Base-by-base conservation (phyloP, 2,113 vertebrate species). In the Hymenochirus boettgeri region DNA sequence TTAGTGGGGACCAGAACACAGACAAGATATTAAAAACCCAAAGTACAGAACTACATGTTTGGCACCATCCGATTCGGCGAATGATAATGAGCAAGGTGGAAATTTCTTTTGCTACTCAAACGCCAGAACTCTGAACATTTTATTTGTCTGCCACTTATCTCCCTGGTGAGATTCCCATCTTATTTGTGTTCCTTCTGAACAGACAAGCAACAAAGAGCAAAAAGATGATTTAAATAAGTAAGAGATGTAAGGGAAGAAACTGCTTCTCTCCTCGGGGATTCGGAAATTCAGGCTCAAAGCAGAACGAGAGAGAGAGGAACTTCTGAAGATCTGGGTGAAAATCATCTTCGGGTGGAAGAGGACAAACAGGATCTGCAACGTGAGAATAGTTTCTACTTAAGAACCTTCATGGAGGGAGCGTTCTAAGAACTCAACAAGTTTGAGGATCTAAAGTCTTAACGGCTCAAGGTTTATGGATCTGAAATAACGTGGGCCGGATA, bases 141-240 rank as follows among this genome's bases (percentile, higher is more conserved):
- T 53, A 52, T 69, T 69, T 33, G 60, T 69, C 65, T 60, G n/a
- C 47, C 19, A 26, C 26, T 60, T 17, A 31, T 39, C 47, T 69
- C 65, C 65, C 65, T 53, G 57, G 47, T 45, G 65, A 29, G 37
- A 52, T 11, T 12, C 47, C 47, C 39, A n/a, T 60, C 65, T 67
- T 59, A 25, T 18, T 48, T 57, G 26, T 5, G 53, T 42, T 50
- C 55, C 52, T 19, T 17, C 46, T 29, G 29, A 69, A 57, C 63
- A 57, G 55, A 39, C 10, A 52, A 35, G 18, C 56, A 60, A n/a
- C 51, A 70, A 35, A 48, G 42, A 22, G 55, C 2, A 2, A 53
- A n/a, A n/a, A 48, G 39, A 58, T 33, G 2, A 22, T 47, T 59
- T 27, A 61, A 67, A 70, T 77, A 55, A 58, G 67, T 51, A 15